A percentile compares a stretch with the other conserved stretches of the same genome.
These are phyloP conservation scores for Platypus cylindrus DNA, from an alignment of 2,888 invertebrate genomes.

Conservation along the genomic window DNA sequence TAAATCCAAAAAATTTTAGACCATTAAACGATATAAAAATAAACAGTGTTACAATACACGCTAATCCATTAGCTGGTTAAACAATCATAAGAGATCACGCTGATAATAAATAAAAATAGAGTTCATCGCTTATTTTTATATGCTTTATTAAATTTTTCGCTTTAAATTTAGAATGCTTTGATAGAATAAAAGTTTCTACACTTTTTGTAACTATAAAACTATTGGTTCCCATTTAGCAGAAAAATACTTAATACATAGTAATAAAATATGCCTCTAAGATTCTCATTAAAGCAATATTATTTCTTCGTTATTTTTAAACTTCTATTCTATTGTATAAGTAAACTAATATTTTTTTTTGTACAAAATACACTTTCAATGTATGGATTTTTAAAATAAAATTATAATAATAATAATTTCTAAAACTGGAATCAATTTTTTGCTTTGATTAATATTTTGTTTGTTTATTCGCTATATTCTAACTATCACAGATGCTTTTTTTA, in stretches of 20 bases:
- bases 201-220: too few relatives aligned
- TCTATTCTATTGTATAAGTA: too few relatives aligned
- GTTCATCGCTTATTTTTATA: slow-evolving; percentile 3
- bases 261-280: too few relatives aligned
- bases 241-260: too few relatives aligned
- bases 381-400: too few relatives aligned
- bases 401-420: too few relatives aligned
- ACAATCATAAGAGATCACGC: slow-evolving; percentile 1
- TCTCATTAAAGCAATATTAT: too few relatives aligned
- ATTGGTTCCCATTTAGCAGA: slow-evolving; percentile 12
- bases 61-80: slow-evolving; percentile 86
- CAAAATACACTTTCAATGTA: too few relatives aligned
- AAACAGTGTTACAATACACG: slow-evolving; percentile 87
- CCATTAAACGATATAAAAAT: slow-evolving; percentile 81
- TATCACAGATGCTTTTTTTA: slow-evolving; percentile 2
- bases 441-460: background rate
- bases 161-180: slow-evolving; percentile 9
- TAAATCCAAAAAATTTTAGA: slow-evolving; percentile 85
- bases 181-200: too few relatives aligned
- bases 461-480: slow-evolving; percentile 1
- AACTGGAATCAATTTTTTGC: slow-evolving; percentile 1
- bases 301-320: too few relatives aligned
- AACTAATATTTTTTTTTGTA: too few relatives aligned
- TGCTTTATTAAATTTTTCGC: slow-evolving; percentile 10
- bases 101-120: slow-evolving; percentile 1